Percentiles rank a stretch among this genome's conserved stretches.
Evolutionary conservation across 2,113 vertebrate species (phyloP).

Genomic region (Upupa epops): DNA sequence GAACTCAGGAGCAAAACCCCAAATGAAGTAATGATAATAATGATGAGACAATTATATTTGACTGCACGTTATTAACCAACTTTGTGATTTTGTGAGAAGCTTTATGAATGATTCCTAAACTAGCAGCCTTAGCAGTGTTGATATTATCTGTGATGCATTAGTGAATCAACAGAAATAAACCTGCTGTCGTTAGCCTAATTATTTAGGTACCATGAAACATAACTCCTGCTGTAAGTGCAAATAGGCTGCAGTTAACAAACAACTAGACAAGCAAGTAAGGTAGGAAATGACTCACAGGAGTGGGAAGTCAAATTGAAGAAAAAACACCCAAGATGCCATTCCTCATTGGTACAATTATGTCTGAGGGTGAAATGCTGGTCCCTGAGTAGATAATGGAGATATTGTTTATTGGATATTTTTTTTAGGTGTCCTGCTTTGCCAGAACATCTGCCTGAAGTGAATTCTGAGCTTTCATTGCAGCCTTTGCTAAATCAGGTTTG

Average conservation of each 20-base stretch:
- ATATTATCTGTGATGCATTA: background rate
- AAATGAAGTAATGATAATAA: background rate
- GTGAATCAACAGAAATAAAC: conserved; percentile 41
- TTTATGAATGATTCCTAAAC: conserved; percentile 12
- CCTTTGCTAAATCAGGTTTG: background rate
- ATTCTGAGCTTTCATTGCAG: background rate
- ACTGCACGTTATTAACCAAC: background rate
- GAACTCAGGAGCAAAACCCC: background rate
- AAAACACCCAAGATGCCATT: background rate
- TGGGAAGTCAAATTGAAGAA: background rate
- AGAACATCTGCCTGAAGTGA: conserved; percentile 15
- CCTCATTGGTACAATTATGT: background rate
- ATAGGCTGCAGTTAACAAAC: conserved; percentile 16
- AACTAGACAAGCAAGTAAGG: background rate
- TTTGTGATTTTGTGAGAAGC: background rate
- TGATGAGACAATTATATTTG: background rate
- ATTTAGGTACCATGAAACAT: background rate
- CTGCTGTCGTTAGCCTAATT: conserved; percentile 46
- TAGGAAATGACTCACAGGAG: background rate
- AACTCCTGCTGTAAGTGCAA: conserved; percentile 26
- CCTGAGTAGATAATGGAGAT: background rate
- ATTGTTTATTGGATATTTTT: background rate
- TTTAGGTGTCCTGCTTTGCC: background rate
- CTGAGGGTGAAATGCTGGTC: background rate
- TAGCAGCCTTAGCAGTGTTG: background rate